phyloP scores from a whole-genome alignment of 2,888 invertebrate genomes.

The Pomacea canaliculata region DNA sequence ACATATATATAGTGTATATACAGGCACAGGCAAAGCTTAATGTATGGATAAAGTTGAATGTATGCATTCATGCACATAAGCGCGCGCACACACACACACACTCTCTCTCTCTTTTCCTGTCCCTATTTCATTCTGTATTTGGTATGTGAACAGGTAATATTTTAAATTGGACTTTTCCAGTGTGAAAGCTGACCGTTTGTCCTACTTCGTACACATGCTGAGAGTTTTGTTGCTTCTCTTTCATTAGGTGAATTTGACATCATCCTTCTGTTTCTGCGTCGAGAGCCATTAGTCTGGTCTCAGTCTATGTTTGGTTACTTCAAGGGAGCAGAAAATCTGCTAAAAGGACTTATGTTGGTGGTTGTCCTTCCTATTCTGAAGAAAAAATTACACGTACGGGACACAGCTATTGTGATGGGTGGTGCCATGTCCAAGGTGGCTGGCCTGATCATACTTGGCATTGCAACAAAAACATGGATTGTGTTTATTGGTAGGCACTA shows the following conservation, averaged over 20 bases:
- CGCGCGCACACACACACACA: no score
- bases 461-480: slow-evolving; percentile 60
- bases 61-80: no score
- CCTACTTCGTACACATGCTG: no score
- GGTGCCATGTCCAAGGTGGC: slow-evolving; percentile 68
- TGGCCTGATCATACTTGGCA: slow-evolving; percentile 64
- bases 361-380: slow-evolving; percentile 62
- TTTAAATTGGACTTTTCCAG: no score
- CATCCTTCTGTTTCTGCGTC: slow-evolving; percentile 81
- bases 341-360: slow-evolving; percentile 70
- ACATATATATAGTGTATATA: no score
- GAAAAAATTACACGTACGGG: slow-evolving; percentile 45
- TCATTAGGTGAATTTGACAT: slow-evolving; percentile 81
- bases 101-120: no score
- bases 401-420: slow-evolving; percentile 64
- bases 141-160: no score
- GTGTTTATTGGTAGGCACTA: slow-evolving; percentile 66
- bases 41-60: no score
- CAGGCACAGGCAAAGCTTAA: no score
- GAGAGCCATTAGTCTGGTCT: slow-evolving; percentile 80
- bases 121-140: no score
- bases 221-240: no score
- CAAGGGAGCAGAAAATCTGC: slow-evolving; percentile 73
- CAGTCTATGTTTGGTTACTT: slow-evolving; percentile 79
- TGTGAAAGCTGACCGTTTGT: no score